These are phyloP conservation scores for Drosophila ochracea DNA, from an alignment of 2,888 invertebrate genomes.

Conservation along the genomic window DNA sequence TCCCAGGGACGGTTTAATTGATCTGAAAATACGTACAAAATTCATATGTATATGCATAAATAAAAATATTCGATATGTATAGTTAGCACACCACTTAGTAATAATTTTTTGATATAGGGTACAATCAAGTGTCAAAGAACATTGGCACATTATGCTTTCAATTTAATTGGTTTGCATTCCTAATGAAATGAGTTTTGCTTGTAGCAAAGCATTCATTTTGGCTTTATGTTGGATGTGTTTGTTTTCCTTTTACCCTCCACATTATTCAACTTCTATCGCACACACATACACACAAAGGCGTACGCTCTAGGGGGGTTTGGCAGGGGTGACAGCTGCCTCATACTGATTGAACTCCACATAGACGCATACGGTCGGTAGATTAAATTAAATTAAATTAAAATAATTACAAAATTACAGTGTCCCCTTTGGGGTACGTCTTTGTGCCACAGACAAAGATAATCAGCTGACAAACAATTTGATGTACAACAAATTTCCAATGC, in stretches of 20 bases:
- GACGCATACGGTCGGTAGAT: background rate
- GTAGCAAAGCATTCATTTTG: slow-evolving; percentile 28
- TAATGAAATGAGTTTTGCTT: slow-evolving; percentile 40
- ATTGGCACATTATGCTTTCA: slow-evolving; percentile 51
- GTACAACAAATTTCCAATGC: slow-evolving; percentile 49
- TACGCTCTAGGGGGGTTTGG: background rate
- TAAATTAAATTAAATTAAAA: background rate
- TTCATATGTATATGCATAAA: background rate
- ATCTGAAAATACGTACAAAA: background rate
- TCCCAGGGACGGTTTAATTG: background rate
- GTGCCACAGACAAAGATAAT: slow-evolving; percentile 24
- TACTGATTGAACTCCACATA: background rate
- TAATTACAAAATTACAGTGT: background rate
- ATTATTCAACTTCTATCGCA: slow-evolving; percentile 7
- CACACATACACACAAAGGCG: background rate
- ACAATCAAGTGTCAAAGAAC: slow-evolving; percentile 29
- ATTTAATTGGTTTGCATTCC: slow-evolving; percentile 65
- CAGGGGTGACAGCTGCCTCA: background rate
- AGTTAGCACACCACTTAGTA: background rate
- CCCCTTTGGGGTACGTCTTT: background rate
- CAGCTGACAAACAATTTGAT: slow-evolving; percentile 56
- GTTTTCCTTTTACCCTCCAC: slow-evolving; percentile 10
- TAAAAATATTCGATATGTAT: background rate
- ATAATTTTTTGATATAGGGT: slow-evolving; percentile 19
- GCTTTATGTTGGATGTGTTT: slow-evolving; percentile 13